phyloP scores from a whole-genome alignment of 2,888 invertebrate species.

The Leptinotarsa tumamoca region DNA sequence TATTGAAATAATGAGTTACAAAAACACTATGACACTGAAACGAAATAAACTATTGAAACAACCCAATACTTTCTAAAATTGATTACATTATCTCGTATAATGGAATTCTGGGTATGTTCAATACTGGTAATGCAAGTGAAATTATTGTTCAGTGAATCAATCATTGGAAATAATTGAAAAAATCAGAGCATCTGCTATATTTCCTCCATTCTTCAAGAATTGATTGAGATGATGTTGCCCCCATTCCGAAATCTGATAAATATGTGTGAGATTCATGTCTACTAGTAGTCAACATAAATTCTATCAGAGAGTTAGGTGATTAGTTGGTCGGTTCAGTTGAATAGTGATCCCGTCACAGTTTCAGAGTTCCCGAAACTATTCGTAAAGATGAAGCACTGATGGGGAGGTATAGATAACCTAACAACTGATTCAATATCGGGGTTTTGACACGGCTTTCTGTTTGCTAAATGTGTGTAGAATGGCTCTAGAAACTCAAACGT shows the following conservation, averaged over 20 bases:
- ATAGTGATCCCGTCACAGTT: slow-evolving; percentile 14
- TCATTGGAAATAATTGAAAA: too few species aligned
- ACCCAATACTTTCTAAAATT: too few species aligned
- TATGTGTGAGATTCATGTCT: neutral
- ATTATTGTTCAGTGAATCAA: too few species aligned
- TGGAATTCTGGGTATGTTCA: too few species aligned
- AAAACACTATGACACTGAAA: too few species aligned
- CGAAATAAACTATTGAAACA: too few species aligned
- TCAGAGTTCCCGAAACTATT: slow-evolving; percentile 19
- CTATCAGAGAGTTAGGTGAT: slow-evolving; percentile 11
- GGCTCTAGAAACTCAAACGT: slow-evolving; percentile 46
- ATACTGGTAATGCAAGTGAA: too few species aligned
- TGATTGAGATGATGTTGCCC: too few species aligned
- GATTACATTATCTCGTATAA: too few species aligned
- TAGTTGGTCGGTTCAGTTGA: slow-evolving; percentile 11
- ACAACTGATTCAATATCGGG: slow-evolving; percentile 50
- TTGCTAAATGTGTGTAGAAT: slow-evolving; percentile 54
- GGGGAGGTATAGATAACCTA: slow-evolving; percentile 44
- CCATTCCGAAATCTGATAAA: neutral
- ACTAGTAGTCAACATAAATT: slow-evolving; percentile 12
- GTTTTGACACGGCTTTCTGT: slow-evolving; percentile 53
- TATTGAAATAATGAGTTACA: too few species aligned
- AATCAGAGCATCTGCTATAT: too few species aligned
- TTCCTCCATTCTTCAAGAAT: too few species aligned
- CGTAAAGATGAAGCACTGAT: slow-evolving; percentile 21